Evolutionary conservation across 2,113 vertebrate species (phyloP).

Genomic region (Ictalurus punctatus): DNA sequence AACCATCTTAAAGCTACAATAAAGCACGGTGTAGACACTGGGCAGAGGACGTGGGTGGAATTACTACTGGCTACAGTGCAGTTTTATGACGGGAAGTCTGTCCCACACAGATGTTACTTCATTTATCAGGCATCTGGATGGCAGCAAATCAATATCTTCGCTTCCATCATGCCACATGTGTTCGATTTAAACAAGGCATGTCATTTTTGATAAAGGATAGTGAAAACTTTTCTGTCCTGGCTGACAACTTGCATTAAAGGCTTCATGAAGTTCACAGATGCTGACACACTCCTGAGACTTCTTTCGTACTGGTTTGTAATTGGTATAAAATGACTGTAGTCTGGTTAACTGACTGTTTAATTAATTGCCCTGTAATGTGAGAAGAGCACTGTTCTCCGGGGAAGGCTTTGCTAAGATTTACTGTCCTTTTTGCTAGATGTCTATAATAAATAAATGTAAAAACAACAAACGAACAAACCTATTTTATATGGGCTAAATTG

Average conservation of each 20-base stretch:
- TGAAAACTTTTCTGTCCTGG: slow-evolving; percentile 45
- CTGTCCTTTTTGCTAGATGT: background rate
- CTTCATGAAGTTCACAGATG: slow-evolving; percentile 66
- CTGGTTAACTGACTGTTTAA: slow-evolving; percentile 56
- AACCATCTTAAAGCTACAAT: slow-evolving; percentile 24
- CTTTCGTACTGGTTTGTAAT: slow-evolving; percentile 44
- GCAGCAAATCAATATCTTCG: slow-evolving; percentile 60
- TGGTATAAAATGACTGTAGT: slow-evolving; percentile 52
- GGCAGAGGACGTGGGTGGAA: slow-evolving; percentile 2
- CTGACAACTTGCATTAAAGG: slow-evolving; percentile 58
- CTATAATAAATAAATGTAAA: background rate
- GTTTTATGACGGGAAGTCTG: slow-evolving; percentile 53
- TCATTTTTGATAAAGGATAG: slow-evolving; percentile 45
- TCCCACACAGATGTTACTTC: slow-evolving; percentile 55
- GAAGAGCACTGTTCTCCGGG: slow-evolving; percentile 15
- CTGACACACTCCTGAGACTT: slow-evolving; percentile 45
- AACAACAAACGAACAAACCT: background rate
- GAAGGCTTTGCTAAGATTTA: background rate
- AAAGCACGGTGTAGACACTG: background rate
- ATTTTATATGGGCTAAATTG: background rate
- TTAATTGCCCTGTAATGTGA: slow-evolving; percentile 54
- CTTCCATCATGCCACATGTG: slow-evolving; percentile 44
- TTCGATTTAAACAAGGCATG: slow-evolving; percentile 53
- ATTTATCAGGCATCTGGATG: slow-evolving; percentile 62
- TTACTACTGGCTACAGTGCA: slow-evolving; percentile 31